These are phyloP conservation scores for Lasioglossum villosulum DNA, from an alignment of 2,888 invertebrate genomes.

Conservation along the genomic window DNA sequence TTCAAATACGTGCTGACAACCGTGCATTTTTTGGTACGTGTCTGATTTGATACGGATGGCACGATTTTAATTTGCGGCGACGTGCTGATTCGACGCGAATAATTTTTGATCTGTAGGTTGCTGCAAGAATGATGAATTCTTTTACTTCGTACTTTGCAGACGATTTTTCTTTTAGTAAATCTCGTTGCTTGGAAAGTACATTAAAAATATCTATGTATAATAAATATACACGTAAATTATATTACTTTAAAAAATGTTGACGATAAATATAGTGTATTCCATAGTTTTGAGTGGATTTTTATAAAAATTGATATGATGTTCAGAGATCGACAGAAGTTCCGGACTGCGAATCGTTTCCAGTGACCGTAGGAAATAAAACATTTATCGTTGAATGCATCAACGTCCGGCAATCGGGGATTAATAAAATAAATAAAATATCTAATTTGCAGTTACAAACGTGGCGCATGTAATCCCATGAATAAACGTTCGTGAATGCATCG, in stretches of 20 bases:
- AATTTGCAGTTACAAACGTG: constrained; percentile 33
- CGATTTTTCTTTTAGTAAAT: neutral
- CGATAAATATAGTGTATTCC: neutral
- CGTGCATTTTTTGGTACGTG: neutral
- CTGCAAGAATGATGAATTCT: neutral
- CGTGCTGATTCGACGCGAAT: neutral
- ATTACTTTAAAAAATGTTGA: neutral
- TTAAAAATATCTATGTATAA: no score
- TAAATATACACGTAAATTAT: no score
- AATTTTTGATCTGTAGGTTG: neutral
- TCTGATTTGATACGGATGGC: neutral
- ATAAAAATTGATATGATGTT: neutral
- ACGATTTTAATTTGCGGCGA: neutral
- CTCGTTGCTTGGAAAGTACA: no score
- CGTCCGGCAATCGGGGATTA: constrained; percentile 25
- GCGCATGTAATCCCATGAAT: constrained; percentile 37
- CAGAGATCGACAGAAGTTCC: neutral
- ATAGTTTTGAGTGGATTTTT: neutral
- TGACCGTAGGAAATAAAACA: constrained; percentile 1
- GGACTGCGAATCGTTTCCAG: neutral
- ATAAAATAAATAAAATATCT: constrained; percentile 47
- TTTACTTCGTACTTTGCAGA: neutral
- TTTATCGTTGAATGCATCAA: neutral
- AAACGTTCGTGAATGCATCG: constrained; percentile 22
- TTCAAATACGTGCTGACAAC: neutral